Evolutionary conservation across 2,888 invertebrate species (phyloP).

Genomic region (Lycophotia porphyrea): DNA sequence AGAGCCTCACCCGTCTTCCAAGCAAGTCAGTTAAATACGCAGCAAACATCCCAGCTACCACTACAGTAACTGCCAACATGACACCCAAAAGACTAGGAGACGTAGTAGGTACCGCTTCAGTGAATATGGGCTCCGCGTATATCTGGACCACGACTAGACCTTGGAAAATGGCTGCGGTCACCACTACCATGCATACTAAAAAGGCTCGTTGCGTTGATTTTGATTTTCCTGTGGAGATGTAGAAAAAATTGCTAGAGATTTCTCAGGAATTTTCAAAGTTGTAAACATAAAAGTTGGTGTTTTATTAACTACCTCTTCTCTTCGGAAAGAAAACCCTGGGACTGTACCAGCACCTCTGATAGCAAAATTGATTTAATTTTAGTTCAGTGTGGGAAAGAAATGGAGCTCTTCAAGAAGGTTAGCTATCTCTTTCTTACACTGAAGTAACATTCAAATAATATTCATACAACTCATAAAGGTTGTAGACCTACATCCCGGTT

Average conservation of each 20-base stretch:
- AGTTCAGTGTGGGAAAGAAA: no score
- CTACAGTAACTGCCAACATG: constrained; percentile 72
- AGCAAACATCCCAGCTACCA: constrained; percentile 73
- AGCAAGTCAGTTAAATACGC: constrained; percentile 78
- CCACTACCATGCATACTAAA: constrained; percentile 68
- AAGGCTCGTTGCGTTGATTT: constrained; percentile 76
- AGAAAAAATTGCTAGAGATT: background rate
- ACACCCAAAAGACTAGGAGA: constrained; percentile 77
- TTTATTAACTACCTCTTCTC: no score
- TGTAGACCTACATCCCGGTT: no score
- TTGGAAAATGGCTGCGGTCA: constrained; percentile 78
- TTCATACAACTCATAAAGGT: no score
- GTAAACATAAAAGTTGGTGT: background rate
- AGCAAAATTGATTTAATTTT: no score
- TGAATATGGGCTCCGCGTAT: constrained; percentile 81
- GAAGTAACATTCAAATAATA: no score
- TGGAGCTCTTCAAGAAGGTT: no score
- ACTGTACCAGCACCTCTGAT: no score
- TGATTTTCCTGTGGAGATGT: constrained; percentile 75
- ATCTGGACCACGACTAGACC: constrained; percentile 81
- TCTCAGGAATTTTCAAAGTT: background rate
- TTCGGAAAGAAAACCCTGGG: background rate
- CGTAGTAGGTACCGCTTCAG: constrained; percentile 76
- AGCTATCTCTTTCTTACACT: no score
- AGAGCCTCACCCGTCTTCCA: constrained; percentile 79